A percentile compares a stretch with the other conserved stretches of the same genome.
Evolutionary conservation across 2,113 vertebrate species (phyloP).

Genomic region (Pelmatolapia mariae): DNA sequence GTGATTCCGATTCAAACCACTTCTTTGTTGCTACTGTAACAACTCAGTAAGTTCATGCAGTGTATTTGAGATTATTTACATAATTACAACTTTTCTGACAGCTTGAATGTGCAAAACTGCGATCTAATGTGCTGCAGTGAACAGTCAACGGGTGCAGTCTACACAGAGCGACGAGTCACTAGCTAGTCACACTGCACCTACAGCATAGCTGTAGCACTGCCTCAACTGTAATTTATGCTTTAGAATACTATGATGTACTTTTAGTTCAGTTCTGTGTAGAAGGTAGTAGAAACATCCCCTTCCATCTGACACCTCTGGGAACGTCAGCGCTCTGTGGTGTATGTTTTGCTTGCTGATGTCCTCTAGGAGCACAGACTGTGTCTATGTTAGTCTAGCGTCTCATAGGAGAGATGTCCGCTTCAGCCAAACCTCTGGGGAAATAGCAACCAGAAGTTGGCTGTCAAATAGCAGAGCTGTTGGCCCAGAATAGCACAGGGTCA

Average conservation of each 20-base stretch:
- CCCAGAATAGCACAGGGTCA: conserved; percentile 49
- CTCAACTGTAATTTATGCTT: neutral
- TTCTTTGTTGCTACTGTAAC: neutral
- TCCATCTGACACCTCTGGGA: conserved; percentile 46
- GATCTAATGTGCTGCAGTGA: neutral
- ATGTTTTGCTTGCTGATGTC: conserved; percentile 27
- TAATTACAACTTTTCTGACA: conserved; percentile 11
- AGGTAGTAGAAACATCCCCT: conserved; percentile 9
- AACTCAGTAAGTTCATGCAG: neutral
- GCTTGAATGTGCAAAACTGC: neutral
- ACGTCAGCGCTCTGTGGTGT: conserved; percentile 16
- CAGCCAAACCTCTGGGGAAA: conserved; percentile 48
- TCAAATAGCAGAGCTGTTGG: conserved; percentile 43
- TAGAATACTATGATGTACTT: neutral
- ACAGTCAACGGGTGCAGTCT: neutral
- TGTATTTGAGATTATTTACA: neutral
- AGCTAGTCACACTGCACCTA: neutral
- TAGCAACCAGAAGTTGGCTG: conserved; percentile 57
- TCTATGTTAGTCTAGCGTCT: conserved; percentile 23
- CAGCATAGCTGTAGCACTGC: neutral
- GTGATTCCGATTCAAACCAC: neutral
- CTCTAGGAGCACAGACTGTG: conserved; percentile 22
- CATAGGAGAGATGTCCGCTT: conserved; percentile 42
- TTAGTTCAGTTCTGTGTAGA: conserved; percentile 7
- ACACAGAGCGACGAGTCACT: neutral